These are phyloP conservation scores for Panopea generosa DNA, from an alignment of 2,888 invertebrate genomes.

Conservation along the genomic window DNA sequence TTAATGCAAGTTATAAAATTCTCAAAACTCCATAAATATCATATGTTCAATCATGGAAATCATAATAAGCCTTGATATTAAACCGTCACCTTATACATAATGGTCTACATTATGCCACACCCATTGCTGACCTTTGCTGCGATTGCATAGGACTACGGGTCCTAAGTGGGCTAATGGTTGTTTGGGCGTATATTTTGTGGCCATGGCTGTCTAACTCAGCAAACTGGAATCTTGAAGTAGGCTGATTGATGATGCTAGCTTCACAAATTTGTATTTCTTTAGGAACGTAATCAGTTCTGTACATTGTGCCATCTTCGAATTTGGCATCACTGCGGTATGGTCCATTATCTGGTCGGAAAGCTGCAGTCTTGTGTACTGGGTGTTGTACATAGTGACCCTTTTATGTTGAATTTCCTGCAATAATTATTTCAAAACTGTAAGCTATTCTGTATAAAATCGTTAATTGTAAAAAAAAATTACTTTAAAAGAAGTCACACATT, in stretches of 20 bases:
- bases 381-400: constrained; percentile 77
- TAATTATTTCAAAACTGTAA: too few species aligned
- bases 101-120: constrained; percentile 65
- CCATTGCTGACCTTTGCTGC: constrained; percentile 61
- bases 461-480: too few species aligned
- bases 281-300: constrained; percentile 77
- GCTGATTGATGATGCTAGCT: constrained; percentile 79
- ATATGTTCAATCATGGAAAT: too few species aligned
- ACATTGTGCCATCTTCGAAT: constrained; percentile 81
- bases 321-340: constrained; percentile 68
- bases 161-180: constrained; percentile 65
- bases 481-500: too few species aligned
- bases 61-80: too few species aligned
- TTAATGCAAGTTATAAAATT: too few species aligned
- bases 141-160: constrained; percentile 42
- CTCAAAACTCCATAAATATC: too few species aligned
- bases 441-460: too few species aligned
- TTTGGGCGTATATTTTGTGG: constrained; percentile 79
- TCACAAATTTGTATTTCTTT: constrained; percentile 78
- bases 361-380: constrained; percentile 46
- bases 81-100: too few species aligned
- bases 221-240: constrained; percentile 70
- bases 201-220: constrained; percentile 77
- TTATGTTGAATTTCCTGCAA: constrained; percentile 78
- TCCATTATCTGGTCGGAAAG: constrained; percentile 71